Evolutionary conservation across 2,888 invertebrate species (phyloP).

Genomic region (Drosophila kambysellisi): DNA sequence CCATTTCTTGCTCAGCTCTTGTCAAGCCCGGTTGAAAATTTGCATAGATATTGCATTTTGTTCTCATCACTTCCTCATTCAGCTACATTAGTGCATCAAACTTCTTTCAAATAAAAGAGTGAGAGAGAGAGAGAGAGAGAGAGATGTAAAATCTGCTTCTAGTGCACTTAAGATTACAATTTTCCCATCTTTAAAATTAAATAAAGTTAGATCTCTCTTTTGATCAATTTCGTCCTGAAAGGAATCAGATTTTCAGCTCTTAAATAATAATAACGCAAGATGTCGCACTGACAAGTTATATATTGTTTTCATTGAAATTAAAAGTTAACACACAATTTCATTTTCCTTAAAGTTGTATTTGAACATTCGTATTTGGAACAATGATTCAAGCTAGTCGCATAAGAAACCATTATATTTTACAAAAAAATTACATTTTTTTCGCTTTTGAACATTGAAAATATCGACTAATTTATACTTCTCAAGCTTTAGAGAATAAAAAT

Average conservation of each 20-base stretch:
- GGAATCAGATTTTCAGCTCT: no score
- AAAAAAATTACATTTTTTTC: background rate
- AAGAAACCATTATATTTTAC: background rate
- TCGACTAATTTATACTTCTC: background rate
- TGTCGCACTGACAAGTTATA: no score
- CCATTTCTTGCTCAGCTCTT: conserved; percentile 14
- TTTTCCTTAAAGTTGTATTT: no score
- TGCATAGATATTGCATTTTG: conserved; percentile 7
- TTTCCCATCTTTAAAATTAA: background rate
- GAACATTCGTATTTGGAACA: no score
- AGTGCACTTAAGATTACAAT: background rate
- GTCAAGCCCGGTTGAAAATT: conserved; percentile 22
- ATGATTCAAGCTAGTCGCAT: no score
- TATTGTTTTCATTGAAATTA: no score
- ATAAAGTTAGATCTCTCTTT: background rate
- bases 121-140: background rate
- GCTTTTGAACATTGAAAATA: no score
- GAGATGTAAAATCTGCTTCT: conserved; percentile 15
- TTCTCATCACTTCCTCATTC: conserved; percentile 32
- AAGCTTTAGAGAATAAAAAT: no score
- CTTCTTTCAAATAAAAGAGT: conserved; percentile 13
- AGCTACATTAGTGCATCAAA: conserved; percentile 27
- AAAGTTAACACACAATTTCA: no score
- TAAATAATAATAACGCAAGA: no score
- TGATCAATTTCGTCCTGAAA: no score